Conservation (phyloP, 2,113 vertebrate genomes). For the Varanus komodoensis region DNA sequence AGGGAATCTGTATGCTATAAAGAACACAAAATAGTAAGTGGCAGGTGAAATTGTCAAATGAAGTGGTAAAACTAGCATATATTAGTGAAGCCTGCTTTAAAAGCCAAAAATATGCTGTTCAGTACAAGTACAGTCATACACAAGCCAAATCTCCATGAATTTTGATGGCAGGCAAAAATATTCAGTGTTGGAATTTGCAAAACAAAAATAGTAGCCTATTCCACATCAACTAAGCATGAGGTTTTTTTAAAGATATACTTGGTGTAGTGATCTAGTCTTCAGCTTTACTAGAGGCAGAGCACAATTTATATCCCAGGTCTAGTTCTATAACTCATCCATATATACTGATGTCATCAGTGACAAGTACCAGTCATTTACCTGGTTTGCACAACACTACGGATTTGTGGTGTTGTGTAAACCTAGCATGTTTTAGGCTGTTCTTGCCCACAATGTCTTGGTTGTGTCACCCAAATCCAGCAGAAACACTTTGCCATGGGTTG, state of each 20-base stretch:
- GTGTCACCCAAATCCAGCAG: no score
- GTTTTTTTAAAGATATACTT: background rate
- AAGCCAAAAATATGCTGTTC: no score
- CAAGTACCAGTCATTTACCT: background rate
- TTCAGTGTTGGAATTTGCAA: background rate
- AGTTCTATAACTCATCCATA: background rate
- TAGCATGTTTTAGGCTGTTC: no score
- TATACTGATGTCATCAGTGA: background rate
- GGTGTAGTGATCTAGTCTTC: background rate
- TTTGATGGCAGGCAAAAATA: background rate
- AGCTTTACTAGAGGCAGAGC: background rate
- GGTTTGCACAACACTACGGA: no score
- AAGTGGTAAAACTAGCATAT: background rate
- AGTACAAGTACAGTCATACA: background rate
- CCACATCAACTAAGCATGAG: background rate
- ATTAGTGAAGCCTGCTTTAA: background rate
- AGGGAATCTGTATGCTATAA: background rate
- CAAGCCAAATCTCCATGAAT: background rate
- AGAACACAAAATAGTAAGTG: background rate
- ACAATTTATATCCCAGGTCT: background rate
- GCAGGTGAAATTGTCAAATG: background rate
- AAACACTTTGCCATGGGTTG: no score
- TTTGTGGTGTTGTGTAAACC: no score
- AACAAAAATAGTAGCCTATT: background rate
- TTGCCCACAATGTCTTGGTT: no score